Conservation (phyloP, 2,113 vertebrate species). For the Lonchura striata region DNA sequence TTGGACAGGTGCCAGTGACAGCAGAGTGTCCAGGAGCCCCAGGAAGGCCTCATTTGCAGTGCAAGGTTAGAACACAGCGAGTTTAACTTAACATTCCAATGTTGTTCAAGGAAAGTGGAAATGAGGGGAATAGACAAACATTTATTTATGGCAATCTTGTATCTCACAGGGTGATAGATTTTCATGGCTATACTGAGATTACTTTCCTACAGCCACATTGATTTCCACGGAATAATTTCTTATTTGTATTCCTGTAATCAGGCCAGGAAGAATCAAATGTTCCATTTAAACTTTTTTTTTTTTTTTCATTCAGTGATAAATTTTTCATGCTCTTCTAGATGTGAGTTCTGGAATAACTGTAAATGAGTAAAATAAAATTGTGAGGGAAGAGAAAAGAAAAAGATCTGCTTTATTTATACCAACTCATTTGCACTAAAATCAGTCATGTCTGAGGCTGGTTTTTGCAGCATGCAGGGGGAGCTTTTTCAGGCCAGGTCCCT, state of each 20-base stretch:
- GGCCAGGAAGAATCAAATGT: not conserved
- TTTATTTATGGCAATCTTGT: not conserved
- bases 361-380: not conserved
- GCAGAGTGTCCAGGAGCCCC: not conserved
- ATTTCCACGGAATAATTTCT: not conserved
- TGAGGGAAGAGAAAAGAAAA: not conserved
- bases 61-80: not conserved
- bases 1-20: not conserved
- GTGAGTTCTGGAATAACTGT: not conserved
- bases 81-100: not conserved
- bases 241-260: not conserved
- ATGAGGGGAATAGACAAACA: not conserved
- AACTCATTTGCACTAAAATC: conserved; percentile 27
- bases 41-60: not conserved
- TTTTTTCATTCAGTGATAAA: not conserved
- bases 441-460: conserved; percentile 15
- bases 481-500: conserved; percentile 45
- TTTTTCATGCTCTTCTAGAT: not conserved
- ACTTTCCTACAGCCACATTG: not conserved
- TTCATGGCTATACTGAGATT: not conserved
- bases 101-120: not conserved
- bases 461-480: conserved; percentile 41
- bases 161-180: not conserved
- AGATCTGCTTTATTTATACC: not conserved
- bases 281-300: not conserved